These are phyloP conservation scores for Crotalus viridis DNA, from an alignment of 2,113 vertebrate genomes.

Conservation along the genomic window DNA sequence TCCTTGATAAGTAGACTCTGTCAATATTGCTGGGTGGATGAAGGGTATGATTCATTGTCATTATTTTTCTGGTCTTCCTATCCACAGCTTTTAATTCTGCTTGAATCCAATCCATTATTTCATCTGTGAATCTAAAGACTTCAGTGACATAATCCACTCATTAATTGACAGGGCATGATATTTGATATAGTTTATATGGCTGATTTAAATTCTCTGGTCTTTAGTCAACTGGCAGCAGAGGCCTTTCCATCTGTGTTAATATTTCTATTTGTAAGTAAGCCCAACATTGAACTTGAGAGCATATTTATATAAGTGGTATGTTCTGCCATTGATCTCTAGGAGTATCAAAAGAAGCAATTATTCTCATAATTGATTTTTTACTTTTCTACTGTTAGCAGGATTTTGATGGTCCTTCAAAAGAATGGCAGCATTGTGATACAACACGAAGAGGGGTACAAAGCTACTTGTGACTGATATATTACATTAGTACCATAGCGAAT, in stretches of 20 bases:
- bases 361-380: neutral
- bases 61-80: neutral
- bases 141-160: neutral
- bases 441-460: neutral
- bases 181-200: neutral
- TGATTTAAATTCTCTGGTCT: neutral
- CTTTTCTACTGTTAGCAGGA: neutral
- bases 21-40: neutral
- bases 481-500: neutral
- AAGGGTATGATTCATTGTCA: neutral
- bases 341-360: neutral
- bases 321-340: neutral
- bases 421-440: neutral
- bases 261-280: neutral
- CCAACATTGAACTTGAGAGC: neutral
- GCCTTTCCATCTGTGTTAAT: neutral
- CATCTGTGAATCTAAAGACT: neutral
- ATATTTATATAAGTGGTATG: neutral
- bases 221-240: neutral
- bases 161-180: neutral
- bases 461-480: neutral
- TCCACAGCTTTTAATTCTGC: neutral
- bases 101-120: neutral
- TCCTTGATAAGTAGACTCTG: neutral
- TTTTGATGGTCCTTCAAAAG: neutral